Evolutionary conservation across 1,140 invertebrate species (phyloP).

Genomic region (Neodiprion fabricii): DNA sequence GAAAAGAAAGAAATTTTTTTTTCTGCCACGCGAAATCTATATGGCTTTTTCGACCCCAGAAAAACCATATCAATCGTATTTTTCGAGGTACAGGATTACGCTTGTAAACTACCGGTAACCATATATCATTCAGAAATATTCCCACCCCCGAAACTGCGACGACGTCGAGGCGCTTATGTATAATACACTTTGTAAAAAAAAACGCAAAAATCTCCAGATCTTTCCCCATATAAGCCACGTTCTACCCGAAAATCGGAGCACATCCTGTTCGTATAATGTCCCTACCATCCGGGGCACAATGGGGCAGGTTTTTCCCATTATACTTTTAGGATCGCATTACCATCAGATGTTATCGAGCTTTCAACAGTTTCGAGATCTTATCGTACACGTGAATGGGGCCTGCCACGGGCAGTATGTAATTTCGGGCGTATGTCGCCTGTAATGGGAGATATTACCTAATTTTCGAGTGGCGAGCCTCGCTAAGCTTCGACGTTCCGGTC

Average conservation of each 20-base stretch:
- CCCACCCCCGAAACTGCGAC: neutral
- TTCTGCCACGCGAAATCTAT: neutral
- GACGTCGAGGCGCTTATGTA: neutral
- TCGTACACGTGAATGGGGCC: constrained; percentile 38
- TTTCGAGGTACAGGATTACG: constrained; percentile 2
- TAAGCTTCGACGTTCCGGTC: neutral
- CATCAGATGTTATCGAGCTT: constrained; percentile 45
- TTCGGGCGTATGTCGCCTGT: constrained; percentile 31
- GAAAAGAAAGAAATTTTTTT: neutral
- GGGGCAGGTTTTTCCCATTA: constrained; percentile 44
- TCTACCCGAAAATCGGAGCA: constrained; percentile 41
- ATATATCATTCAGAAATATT: constrained; percentile 15
- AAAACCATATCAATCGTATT: constrained; percentile 6
- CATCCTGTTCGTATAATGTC: constrained; percentile 43
- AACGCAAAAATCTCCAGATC: constrained; percentile 13
- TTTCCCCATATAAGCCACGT: constrained; percentile 32
- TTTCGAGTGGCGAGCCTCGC: constrained; percentile 12
- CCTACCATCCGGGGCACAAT: constrained; percentile 29
- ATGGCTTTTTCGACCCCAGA: constrained; percentile 6
- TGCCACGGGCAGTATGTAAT: constrained; percentile 36
- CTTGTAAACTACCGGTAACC: constrained; percentile 1
- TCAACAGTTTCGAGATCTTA: constrained; percentile 48
- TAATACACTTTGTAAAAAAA: constrained; percentile 4
- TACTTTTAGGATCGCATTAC: constrained; percentile 50
- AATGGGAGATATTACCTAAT: constrained; percentile 24